A percentile compares a stretch with the other conserved stretches of the same genome.
These are phyloP conservation scores for Microtus montanus DNA, from an alignment of 2,113 vertebrate species.

Conservation along the genomic window DNA sequence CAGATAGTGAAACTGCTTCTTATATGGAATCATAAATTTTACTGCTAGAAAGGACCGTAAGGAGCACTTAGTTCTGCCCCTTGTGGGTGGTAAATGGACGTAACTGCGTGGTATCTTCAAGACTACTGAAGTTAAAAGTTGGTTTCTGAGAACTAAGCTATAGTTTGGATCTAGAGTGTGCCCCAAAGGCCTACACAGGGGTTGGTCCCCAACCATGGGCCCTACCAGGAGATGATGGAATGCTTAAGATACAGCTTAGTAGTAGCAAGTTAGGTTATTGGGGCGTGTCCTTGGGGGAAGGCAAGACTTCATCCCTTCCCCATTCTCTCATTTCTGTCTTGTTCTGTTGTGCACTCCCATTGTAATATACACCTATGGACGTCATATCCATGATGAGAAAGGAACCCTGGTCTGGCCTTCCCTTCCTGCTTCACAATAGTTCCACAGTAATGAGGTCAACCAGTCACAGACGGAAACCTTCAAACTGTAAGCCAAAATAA, in stretches of 20 bases:
- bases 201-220: not conserved
- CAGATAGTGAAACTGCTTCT: constrained; percentile 77
- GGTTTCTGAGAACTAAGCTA: constrained; percentile 27
- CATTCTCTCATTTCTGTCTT: not conserved
- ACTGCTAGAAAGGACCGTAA: constrained; percentile 57
- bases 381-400: not conserved
- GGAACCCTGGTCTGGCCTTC: not conserved
- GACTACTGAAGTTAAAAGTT: constrained; percentile 30
- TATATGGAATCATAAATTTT: constrained; percentile 76
- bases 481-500: not conserved
- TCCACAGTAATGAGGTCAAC: not conserved
- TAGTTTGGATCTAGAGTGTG: not conserved
- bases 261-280: not conserved
- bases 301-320: too few relatives aligned
- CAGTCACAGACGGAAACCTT: not conserved
- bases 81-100: constrained; percentile 65
- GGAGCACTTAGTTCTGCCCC: constrained; percentile 57
- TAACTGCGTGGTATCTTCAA: not conserved
- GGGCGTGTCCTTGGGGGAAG: not conserved
- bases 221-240: not conserved
- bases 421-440: not conserved
- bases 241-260: not conserved
- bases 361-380: too few relatives aligned
- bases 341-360: rapidly evolving
- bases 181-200: not conserved